A percentile compares a stretch with the other conserved stretches of the same genome.
Evolutionary conservation across 2,888 invertebrate species (phyloP).

Genomic region (Metopia argyrocephala): DNA sequence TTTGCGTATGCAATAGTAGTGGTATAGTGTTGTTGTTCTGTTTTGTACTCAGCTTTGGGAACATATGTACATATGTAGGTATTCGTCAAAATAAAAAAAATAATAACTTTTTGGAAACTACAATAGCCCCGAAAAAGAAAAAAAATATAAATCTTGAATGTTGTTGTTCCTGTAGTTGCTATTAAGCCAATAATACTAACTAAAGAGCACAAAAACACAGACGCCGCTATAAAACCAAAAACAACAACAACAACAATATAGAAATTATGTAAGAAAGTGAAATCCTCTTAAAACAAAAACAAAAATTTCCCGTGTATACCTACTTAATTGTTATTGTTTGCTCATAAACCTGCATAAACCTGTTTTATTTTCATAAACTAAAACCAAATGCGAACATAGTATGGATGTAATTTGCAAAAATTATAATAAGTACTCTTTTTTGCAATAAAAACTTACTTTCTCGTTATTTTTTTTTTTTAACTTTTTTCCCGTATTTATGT

Average conservation of each 20-base stretch:
- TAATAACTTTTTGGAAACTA: too few species aligned
- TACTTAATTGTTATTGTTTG: not conserved
- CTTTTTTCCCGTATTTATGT: too few species aligned
- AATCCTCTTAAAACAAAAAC: conserved; percentile 38
- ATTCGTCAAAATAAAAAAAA: too few species aligned
- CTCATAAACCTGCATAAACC: not conserved
- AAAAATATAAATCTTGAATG: not conserved
- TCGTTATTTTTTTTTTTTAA: too few species aligned
- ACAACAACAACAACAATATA: conserved; percentile 22
- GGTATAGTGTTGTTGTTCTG: too few species aligned
- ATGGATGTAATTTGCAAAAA: too few species aligned
- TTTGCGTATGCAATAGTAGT: too few species aligned
- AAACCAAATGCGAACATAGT: not conserved
- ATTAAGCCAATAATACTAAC: not conserved
- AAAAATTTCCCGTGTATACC: not conserved
- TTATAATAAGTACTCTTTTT: too few species aligned
- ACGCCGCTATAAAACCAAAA: not conserved
- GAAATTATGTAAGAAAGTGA: conserved; percentile 64
- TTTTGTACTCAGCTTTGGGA: too few species aligned
- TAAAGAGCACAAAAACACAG: not conserved
- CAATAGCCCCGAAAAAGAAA: not conserved
- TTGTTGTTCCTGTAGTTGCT: not conserved
- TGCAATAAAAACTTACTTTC: too few species aligned
- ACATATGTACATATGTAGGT: too few species aligned
- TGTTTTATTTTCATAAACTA: not conserved